Evolutionary conservation across 2,888 invertebrate species (phyloP).

Genomic region (Ormyrus labotus): DNA sequence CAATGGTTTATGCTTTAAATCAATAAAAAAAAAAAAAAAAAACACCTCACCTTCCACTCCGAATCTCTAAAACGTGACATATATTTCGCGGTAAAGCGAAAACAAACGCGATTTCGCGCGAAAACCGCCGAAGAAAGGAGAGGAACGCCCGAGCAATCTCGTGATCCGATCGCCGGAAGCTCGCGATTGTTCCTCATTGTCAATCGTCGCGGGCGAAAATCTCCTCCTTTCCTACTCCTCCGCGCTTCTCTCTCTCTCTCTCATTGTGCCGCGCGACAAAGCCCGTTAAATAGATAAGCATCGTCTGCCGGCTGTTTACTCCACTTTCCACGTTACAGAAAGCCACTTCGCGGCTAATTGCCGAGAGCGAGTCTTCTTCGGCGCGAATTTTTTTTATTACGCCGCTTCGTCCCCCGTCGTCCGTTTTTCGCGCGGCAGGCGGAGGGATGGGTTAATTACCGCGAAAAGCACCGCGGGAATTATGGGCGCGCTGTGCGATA

Average conservation of each 20-base stretch:
- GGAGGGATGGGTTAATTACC: not conserved
- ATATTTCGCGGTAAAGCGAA: not conserved
- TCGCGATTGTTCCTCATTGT: conserved; percentile 23
- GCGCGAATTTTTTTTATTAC: not conserved
- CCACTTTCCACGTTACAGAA: conserved; percentile 64
- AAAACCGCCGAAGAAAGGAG: not conserved
- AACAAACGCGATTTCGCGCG: too few species aligned
- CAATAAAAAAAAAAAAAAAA: too few species aligned
- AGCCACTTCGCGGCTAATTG: conserved; percentile 57
- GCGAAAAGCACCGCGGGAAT: not conserved
- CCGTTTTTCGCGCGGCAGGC: not conserved
- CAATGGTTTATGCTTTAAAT: too few species aligned
- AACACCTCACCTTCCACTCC: too few species aligned
- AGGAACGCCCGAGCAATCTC: not conserved
- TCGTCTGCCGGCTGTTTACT: conserved; percentile 54
- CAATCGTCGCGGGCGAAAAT: conserved; percentile 23
- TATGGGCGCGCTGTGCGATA: too few species aligned
- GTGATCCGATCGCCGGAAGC: conserved; percentile 29
- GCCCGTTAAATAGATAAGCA: conserved; percentile 54
- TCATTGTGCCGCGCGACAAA: conserved; percentile 32
- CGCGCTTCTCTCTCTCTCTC: not conserved
- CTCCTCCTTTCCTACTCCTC: not conserved
- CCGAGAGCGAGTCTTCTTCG: conserved; percentile 2
- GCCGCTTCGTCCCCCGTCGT: too few species aligned
- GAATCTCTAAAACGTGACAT: too few species aligned